Conservation (phyloP, 92 coral and sea anemone species). For the Epizoanthus ramosus region DNA sequence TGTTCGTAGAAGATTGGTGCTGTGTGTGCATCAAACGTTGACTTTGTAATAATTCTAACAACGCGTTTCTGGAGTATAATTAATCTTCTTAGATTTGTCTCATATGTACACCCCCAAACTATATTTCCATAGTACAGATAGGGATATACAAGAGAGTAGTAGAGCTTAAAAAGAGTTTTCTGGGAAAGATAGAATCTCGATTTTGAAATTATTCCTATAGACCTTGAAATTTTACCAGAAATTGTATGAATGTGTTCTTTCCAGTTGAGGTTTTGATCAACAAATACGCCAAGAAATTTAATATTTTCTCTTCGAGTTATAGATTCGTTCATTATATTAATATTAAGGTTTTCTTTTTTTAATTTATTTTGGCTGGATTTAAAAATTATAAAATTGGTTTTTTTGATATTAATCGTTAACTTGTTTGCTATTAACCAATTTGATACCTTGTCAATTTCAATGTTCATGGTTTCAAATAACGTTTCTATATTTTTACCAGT, state of each 20-base stretch:
- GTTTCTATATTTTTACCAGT: not conserved
- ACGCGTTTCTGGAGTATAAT: no score
- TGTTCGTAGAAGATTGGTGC: no score
- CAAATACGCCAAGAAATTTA: not conserved
- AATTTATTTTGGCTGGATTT: not conserved
- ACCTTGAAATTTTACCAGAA: not conserved
- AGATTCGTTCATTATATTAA: not conserved
- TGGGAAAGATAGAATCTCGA: not conserved
- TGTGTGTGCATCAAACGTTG: no score
- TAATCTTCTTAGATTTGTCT: no score
- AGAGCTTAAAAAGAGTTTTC: not conserved
- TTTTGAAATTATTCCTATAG: not conserved
- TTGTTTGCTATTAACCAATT: not conserved
- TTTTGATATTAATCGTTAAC: not conserved
- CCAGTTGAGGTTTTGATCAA: not conserved
- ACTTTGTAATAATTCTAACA: no score
- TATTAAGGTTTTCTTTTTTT: no score
- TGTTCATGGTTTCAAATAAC: not conserved
- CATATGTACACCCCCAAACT: no score
- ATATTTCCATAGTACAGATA: not conserved
- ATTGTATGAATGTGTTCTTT: not conserved
- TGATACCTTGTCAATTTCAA: not conserved
- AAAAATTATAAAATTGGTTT: not conserved
- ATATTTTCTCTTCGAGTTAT: not conserved
- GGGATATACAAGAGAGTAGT: not conserved